A percentile compares a stretch with the other conserved stretches of the same genome.
Evolutionary conservation across 2,888 invertebrate genomes (phyloP).

Genomic region (Drosophila aldrichi): DNA sequence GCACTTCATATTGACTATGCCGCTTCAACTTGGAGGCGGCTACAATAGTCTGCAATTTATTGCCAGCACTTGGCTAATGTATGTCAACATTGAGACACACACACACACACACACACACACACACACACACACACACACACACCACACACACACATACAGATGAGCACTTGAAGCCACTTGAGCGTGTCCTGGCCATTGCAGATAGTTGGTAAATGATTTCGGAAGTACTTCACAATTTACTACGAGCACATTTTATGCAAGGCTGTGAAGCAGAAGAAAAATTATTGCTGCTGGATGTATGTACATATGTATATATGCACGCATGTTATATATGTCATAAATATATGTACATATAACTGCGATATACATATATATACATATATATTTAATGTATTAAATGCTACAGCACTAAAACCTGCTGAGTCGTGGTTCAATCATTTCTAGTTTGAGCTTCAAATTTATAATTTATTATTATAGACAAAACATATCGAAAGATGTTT

Average conservation of each 20-base stretch:
- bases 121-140: too few relatives aligned
- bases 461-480: too few relatives aligned
- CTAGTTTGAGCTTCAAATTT: not conserved
- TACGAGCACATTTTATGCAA: not conserved
- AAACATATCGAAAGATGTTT: too few relatives aligned
- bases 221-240: conserved; percentile 4
- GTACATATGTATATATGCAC: not conserved
- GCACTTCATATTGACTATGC: conserved; percentile 7
- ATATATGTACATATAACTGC: not conserved
- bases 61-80: conserved; percentile 31
- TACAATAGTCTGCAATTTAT: conserved; percentile 26
- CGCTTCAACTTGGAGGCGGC: not conserved
- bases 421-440: not conserved
- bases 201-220: conserved; percentile 9
- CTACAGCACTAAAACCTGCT: not conserved
- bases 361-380: not conserved
- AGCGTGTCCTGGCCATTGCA: not conserved
- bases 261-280: not conserved
- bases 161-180: conserved; percentile 1
- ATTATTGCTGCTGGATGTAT: not conserved
- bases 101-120: too few relatives aligned
- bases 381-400: not conserved
- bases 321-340: too few relatives aligned
- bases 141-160: not conserved
- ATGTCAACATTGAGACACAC: conserved; percentile 10